A percentile compares a stretch with the other conserved stretches of the same genome.
Evolutionary conservation across 2,113 vertebrate species (phyloP).

Genomic region (Tetraodon nigroviridis): DNA sequence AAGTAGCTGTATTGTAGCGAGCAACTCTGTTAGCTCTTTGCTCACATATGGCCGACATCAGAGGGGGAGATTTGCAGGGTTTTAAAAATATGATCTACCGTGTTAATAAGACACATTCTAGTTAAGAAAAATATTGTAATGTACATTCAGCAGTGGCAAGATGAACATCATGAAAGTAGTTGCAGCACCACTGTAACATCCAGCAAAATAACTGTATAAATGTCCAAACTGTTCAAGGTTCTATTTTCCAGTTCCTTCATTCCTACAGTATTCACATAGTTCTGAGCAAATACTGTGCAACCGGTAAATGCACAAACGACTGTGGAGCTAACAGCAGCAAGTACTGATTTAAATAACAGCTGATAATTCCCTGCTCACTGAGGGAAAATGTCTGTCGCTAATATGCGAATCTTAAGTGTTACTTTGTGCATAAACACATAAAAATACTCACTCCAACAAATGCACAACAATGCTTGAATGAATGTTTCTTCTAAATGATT

Average conservation of each 20-base stretch:
- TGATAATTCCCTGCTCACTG: conserved; percentile 2
- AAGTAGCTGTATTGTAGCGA: conserved; percentile 8
- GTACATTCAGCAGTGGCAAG: conserved; percentile 51
- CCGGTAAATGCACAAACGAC: conserved; percentile 27
- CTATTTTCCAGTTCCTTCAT: not conserved
- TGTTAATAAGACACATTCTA: conserved; percentile 52
- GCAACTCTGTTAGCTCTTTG: conserved; percentile 6
- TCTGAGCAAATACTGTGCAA: conserved; percentile 25
- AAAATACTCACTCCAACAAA: conserved; percentile 12
- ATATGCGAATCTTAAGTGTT: conserved; percentile 1
- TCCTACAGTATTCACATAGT: not conserved
- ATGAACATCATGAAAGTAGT: conserved; percentile 7
- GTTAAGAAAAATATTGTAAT: conserved; percentile 27
- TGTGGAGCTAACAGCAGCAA: conserved; percentile 40
- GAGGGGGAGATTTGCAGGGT: conserved; percentile 36
- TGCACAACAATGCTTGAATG: conserved; percentile 17
- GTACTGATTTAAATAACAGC: conserved; percentile 18
- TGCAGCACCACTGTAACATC: conserved; percentile 35
- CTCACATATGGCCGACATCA: conserved; percentile 48
- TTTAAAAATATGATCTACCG: conserved; percentile 25
- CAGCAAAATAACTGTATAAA: conserved; percentile 44
- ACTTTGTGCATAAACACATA: conserved; percentile 17
- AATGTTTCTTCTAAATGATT: not conserved
- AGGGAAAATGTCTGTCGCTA: conserved; percentile 23
- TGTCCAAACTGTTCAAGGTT: not conserved